Conservation (phyloP, 2,113 vertebrate genomes). For the Melanerpes aurifrons region DNA sequence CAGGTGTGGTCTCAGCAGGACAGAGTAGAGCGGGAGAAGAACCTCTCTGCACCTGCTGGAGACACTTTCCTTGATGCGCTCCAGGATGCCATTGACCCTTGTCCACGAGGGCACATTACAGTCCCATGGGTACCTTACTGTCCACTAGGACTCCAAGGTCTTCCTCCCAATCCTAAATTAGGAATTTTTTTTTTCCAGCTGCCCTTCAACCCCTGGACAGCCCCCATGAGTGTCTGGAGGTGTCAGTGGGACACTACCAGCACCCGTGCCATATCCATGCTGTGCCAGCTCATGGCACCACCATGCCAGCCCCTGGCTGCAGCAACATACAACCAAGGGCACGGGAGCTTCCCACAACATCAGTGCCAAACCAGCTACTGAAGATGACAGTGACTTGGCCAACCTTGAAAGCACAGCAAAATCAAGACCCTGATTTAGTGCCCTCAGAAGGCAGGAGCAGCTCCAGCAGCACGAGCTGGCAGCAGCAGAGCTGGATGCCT, state of each 20-base stretch:
- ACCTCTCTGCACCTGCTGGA: no score
- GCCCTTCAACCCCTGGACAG: not conserved
- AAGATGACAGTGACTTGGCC: accelerated
- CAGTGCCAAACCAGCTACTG: not conserved
- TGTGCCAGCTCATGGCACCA: not conserved
- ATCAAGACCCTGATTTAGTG: not conserved
- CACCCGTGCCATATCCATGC: not conserved
- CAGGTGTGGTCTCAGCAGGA: no score
- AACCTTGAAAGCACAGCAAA: not conserved
- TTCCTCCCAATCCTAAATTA: not conserved
- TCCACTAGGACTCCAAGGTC: no score
- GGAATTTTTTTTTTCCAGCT: not conserved
- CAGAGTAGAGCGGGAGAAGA: no score
- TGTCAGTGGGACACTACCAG: not conserved
- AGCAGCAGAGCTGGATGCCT: not conserved
- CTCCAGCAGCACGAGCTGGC: not conserved
- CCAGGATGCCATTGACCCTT: no score
- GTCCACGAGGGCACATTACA: no score
- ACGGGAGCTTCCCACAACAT: not conserved
- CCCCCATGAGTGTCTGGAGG: not conserved
- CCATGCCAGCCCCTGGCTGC: not conserved
- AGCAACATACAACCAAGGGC: not conserved
- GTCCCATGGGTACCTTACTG: no score
- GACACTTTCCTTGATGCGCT: no score
- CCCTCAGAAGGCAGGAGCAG: not conserved